Conservation (phyloP, 2,797 vertebrate species). For the Tragelaphus oryx region DNA sequence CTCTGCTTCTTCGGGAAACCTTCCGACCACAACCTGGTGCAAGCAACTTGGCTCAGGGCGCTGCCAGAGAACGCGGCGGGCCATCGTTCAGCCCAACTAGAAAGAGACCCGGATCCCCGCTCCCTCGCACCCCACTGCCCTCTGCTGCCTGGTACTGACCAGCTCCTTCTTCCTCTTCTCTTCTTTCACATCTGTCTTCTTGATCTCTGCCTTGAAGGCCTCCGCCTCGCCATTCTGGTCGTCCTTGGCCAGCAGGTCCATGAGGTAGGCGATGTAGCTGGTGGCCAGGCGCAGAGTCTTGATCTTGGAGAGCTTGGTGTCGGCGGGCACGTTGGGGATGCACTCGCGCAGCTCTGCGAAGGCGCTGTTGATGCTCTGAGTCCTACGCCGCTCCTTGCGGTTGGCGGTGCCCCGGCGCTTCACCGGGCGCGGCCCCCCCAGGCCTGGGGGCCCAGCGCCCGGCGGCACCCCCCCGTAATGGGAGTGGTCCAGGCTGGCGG, state of each 20-base stretch:
- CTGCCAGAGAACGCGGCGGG: background rate
- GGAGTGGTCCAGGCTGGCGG: slow-evolving; percentile 87
- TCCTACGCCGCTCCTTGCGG: slow-evolving; percentile 97
- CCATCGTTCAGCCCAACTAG: background rate
- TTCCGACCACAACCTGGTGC: background rate
- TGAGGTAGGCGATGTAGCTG: slow-evolving; percentile 99
- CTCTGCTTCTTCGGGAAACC: background rate
- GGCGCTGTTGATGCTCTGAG: slow-evolving; percentile 99
- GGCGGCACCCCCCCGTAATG: slow-evolving; percentile 87
- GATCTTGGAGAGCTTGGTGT: slow-evolving; percentile 98
- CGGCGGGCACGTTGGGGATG: slow-evolving; percentile 97
- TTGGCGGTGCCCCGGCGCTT: slow-evolving; percentile 97
- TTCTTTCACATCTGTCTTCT: slow-evolving; percentile 95
- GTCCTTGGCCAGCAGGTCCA: slow-evolving; percentile 99
- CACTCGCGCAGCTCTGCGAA: slow-evolving; percentile 97
- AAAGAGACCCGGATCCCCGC: background rate
- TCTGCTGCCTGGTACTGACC: slow-evolving; percentile 82
- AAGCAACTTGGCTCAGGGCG: background rate
- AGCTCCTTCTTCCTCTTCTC: slow-evolving; percentile 95
- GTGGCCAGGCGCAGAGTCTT: slow-evolving; percentile 96
- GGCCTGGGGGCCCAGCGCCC: slow-evolving; percentile 85
- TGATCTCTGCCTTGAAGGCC: slow-evolving; percentile 98
- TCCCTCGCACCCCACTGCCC: background rate
- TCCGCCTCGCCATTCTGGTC: slow-evolving; percentile 95
- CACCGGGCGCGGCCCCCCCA: slow-evolving; percentile 87